phyloP scores from a whole-genome alignment of 2,797 vertebrate species.

The Rhadinocentrus ornatus region DNA sequence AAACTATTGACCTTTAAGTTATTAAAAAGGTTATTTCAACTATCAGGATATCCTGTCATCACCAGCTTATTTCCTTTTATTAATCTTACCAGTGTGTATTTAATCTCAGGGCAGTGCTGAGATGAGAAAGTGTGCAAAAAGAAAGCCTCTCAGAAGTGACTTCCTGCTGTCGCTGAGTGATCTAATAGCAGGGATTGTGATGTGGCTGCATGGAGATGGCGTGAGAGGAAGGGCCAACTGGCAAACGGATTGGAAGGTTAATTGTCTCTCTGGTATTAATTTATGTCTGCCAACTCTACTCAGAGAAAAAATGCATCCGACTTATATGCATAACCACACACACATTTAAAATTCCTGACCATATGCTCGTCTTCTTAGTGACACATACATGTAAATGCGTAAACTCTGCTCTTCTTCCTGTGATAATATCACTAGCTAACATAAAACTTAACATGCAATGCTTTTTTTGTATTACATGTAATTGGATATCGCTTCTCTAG shows the following conservation, averaged over 20 bases:
- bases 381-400: constrained; percentile 24
- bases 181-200: constrained; percentile 36
- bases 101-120: neutral
- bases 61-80: neutral
- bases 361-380: constrained; percentile 9
- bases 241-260: constrained; percentile 43
- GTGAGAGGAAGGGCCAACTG: constrained; percentile 52
- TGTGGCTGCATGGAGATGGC: constrained; percentile 25
- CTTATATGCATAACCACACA: neutral
- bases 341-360: constrained; percentile 22
- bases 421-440: neutral
- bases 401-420: neutral
- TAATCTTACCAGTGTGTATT: constrained; percentile 8
- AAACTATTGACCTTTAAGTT: constrained; percentile 5
- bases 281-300: constrained; percentile 43
- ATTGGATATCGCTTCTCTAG: neutral
- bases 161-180: constrained; percentile 22
- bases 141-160: constrained; percentile 23
- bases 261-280: constrained; percentile 50
- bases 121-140: constrained; percentile 7
- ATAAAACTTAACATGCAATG: neutral
- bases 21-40: constrained; percentile 9
- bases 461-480: neutral
- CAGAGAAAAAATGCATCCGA: neutral
- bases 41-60: constrained; percentile 8